A percentile compares a stretch with the other conserved stretches of the same genome.
Conservation (phyloP, 2,888 invertebrate species). For the Pyrochroa serraticornis region DNA sequence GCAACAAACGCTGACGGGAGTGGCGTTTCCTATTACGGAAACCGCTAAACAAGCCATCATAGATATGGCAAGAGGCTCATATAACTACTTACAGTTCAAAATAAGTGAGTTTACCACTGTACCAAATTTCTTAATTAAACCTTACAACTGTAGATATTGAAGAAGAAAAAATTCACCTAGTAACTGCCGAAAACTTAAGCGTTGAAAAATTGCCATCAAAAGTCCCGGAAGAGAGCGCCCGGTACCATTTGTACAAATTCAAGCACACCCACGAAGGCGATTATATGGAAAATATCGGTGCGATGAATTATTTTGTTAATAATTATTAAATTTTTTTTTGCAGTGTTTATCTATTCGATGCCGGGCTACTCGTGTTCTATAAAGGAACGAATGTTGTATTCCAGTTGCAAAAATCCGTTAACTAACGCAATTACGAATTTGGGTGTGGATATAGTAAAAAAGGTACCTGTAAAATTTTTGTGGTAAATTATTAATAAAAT, state of each 20-base stretch:
- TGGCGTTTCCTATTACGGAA: constrained; percentile 87
- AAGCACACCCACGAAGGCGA: constrained; percentile 94
- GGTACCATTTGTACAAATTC: constrained; percentile 92
- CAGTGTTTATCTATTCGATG: constrained; percentile 99
- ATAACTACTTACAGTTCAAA: constrained; percentile 89
- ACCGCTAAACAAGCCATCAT: constrained; percentile 77
- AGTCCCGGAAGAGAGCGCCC: constrained; percentile 83
- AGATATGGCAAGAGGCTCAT: constrained; percentile 73
- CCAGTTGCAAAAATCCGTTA: constrained; percentile 94
- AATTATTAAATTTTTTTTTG: constrained; percentile 48
- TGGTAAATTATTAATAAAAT: neutral
- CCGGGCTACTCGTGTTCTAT: constrained; percentile 95
- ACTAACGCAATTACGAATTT: constrained; percentile 80
- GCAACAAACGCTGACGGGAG: constrained; percentile 89
- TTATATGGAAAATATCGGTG: constrained; percentile 76
- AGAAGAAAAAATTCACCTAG: constrained; percentile 86
- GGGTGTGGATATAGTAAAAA: constrained; percentile 82
- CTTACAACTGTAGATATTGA: constrained; percentile 67
- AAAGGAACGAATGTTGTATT: constrained; percentile 98
- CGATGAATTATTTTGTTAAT: constrained; percentile 8
- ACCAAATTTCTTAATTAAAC: neutral
- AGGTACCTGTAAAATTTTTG: constrained; percentile 65
- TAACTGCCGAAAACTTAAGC: constrained; percentile 72
- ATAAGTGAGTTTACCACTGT: constrained; percentile 65
- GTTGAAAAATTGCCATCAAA: constrained; percentile 73